Percentiles rank a stretch among this genome's conserved stretches.
These are phyloP conservation scores for Chaetorhynchus papuensis DNA, from an alignment of 2,113 vertebrate genomes.

Conservation along the genomic window DNA sequence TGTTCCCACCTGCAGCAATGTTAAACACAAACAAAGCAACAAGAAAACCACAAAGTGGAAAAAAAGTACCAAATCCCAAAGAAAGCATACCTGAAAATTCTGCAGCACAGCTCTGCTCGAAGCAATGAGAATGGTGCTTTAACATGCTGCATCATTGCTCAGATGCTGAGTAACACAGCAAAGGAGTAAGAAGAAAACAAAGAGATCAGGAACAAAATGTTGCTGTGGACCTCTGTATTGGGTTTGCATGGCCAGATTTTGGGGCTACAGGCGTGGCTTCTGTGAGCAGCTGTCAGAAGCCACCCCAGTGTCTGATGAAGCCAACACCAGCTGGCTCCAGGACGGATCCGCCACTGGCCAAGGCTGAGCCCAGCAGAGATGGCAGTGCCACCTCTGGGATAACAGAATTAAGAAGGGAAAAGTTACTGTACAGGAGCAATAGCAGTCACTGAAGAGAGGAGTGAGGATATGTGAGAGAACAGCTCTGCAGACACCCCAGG, in stretches of 20 bases:
- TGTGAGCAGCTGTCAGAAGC: neutral
- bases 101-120: neutral
- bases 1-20: neutral
- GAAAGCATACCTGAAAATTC: neutral
- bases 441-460: neutral
- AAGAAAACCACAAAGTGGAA: neutral
- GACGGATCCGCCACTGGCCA: fast-evolving
- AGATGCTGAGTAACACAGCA: neutral
- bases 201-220: neutral
- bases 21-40: neutral
- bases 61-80: neutral
- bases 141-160: neutral
- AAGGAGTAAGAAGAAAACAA: neutral
- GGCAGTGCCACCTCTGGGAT: neutral
- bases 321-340: neutral
- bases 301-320: neutral
- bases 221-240: neutral
- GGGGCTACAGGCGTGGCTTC: neutral
- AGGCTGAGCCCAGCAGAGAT: neutral
- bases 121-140: neutral
- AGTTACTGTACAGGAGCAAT: neutral
- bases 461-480: neutral
- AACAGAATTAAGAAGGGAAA: neutral
- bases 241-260: neutral
- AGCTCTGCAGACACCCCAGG: neutral